Evolutionary conservation across 2,888 invertebrate genomes (phyloP), one percentile per base, ranked within the genome.

Genomic region (Drosophila anomalata): DNA sequence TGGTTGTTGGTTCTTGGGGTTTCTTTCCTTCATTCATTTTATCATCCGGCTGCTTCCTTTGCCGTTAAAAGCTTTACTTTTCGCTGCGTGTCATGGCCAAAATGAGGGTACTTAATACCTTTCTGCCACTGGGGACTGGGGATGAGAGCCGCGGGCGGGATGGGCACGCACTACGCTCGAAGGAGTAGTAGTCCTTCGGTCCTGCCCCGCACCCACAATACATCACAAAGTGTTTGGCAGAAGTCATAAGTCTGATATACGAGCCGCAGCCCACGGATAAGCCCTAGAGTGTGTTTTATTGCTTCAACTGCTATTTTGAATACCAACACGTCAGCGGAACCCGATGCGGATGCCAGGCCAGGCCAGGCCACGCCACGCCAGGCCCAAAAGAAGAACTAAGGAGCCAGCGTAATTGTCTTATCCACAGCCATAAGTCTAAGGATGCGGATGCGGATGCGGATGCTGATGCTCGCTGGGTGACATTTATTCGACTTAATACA

Each of bases 81-180:
- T 67, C 66, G 70, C 85, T 85, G 76, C 85, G 89, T 85, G 85
- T 85, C 83, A 56, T 74, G 79, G 75, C 66, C 71, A 72, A 88
- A 88, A 85, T 85, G 89, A 85, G 89, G 85, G 86, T 88, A 85
- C 89, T 85, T 85, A 88, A 85, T 88, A 75, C 87, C 75, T 85
- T 75, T 72, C 59, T 68, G 68, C 58, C 41, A 50, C 36, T 17
- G 36, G 73, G 54, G 69, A 69, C 65, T 44, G 54, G 39, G 31
- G 29, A 41, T 33, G 14, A 31, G 48, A 24, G 44, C 5, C 12
- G 1, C 20, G 29, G 61, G 36, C 36, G 36, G 61, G 36, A 58
- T 54, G 22, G 22, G 44, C 51, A 12, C 26, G 36, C 20, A 11
- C 29, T 11, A 12, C 11, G 33, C 4, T 2, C 12, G 3, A n/a